Evolutionary conservation across 1,140 invertebrate species (phyloP).

Genomic region (Drosophila hydei): DNA sequence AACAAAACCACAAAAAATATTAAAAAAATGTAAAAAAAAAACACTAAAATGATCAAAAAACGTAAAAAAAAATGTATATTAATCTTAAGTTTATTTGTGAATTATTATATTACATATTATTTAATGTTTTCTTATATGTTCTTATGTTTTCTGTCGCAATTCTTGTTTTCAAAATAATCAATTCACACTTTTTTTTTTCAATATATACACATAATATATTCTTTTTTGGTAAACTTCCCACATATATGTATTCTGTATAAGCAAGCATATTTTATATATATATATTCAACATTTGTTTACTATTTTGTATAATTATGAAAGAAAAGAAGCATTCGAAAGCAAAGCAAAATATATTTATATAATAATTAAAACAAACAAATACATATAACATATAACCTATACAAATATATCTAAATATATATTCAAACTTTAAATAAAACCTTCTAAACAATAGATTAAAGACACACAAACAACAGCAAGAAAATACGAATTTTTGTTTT

Average conservation of each 20-base stretch:
- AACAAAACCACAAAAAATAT: slow-evolving; percentile 54
- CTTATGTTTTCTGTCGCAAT: slow-evolving; percentile 25
- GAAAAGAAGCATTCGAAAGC: slow-evolving; percentile 41
- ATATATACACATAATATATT: slow-evolving; percentile 6
- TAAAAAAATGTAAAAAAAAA: slow-evolving; percentile 38
- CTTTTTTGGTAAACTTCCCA: slow-evolving; percentile 45
- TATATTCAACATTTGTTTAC: slow-evolving; percentile 40
- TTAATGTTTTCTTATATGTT: slow-evolving; percentile 54
- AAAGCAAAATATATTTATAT: slow-evolving; percentile 64
- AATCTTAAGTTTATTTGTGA: slow-evolving; percentile 66
- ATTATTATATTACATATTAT: slow-evolving; percentile 52
- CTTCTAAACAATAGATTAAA: slow-evolving; percentile 70
- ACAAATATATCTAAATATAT: slow-evolving; percentile 18
- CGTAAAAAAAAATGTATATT: slow-evolving; percentile 34
- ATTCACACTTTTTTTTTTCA: slow-evolving; percentile 23
- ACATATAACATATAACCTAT: slow-evolving; percentile 45
- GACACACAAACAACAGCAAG: slow-evolving; percentile 17
- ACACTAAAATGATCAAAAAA: too few species aligned
- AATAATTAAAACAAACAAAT: slow-evolving; percentile 21
- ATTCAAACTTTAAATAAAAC: slow-evolving; percentile 57
- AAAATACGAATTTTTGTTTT: slow-evolving; percentile 20
- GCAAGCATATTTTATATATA: slow-evolving; percentile 51
- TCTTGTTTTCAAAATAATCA: slow-evolving; percentile 15
- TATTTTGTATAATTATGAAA: slow-evolving; percentile 43
- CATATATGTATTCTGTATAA: slow-evolving; percentile 36